phyloP scores from a whole-genome alignment of 2,113 vertebrate species.

The Manacus vitellinus region DNA sequence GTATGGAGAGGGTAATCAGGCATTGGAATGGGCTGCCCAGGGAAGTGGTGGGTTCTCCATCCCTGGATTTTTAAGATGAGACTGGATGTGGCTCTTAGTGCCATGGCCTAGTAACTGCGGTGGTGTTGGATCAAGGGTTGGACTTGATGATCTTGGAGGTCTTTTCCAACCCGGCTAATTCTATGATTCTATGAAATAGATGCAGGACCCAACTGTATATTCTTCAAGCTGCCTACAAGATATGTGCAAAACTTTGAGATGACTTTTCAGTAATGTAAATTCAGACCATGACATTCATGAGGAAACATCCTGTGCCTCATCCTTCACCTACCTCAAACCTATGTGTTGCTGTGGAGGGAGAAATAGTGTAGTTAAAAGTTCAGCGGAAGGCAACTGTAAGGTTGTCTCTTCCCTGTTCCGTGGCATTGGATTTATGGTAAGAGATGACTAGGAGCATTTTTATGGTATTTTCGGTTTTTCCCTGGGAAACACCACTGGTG shows the following conservation, averaged over 20 bases:
- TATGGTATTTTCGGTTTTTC: not conserved
- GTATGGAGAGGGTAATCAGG: too few species aligned
- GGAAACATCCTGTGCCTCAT: not conserved
- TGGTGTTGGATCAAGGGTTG: too few species aligned
- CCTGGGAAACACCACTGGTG: not conserved
- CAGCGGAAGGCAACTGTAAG: not conserved
- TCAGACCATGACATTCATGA: accelerated
- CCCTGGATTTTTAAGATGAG: too few species aligned
- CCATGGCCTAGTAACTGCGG: too few species aligned
- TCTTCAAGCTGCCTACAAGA: not conserved
- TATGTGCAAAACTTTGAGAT: not conserved
- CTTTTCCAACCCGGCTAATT: too few species aligned
- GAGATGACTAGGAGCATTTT: not conserved
- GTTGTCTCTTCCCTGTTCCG: not conserved
- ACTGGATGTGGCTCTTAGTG: too few species aligned
- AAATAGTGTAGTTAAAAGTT: not conserved
- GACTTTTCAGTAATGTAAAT: not conserved
- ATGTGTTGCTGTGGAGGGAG: not conserved
- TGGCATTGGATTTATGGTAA: not conserved
- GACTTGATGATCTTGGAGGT: too few species aligned
- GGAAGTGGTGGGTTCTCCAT: too few species aligned
- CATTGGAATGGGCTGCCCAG: too few species aligned
- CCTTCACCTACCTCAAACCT: not conserved
- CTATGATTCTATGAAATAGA: not conserved
- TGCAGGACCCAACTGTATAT: not conserved